A percentile compares a stretch with the other conserved stretches of the same genome.
These are phyloP conservation scores for Cecropterus lyciades DNA, from an alignment of 1,140 invertebrate species.

Conservation along the genomic window DNA sequence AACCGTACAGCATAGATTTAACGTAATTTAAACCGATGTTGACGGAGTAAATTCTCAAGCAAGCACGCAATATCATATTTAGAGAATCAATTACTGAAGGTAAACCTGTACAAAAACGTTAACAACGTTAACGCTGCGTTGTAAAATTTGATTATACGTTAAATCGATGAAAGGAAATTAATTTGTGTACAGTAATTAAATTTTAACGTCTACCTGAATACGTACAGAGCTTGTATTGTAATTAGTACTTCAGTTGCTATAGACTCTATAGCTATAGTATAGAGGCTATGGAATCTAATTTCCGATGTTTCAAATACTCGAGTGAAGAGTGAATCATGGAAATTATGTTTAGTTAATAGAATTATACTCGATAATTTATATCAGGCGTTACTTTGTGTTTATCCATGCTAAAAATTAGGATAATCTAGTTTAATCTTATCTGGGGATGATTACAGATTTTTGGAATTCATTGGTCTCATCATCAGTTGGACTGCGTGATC, in stretches of 20 bases:
- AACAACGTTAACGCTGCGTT: conserved; percentile 12
- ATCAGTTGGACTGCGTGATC: too few relatives aligned
- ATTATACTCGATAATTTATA: too few relatives aligned
- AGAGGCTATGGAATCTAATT: neutral
- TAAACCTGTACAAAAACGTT: conserved; percentile 32
- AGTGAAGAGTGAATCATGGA: too few relatives aligned
- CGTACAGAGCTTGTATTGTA: neutral
- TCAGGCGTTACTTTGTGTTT: too few relatives aligned
- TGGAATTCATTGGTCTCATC: too few relatives aligned
- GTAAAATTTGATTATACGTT: conserved; percentile 25
- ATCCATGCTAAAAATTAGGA: too few relatives aligned
- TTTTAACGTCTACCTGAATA: conserved; percentile 20
- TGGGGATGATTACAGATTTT: too few relatives aligned
- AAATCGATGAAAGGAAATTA: conserved; percentile 23
- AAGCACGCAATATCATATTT: conserved; percentile 64
- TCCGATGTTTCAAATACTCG: too few relatives aligned
- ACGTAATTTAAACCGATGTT: conserved; percentile 41
- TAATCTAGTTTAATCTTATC: too few relatives aligned
- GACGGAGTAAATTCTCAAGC: conserved; percentile 44
- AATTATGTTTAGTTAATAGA: too few relatives aligned
- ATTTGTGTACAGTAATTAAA: conserved; percentile 34
- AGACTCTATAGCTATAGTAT: too few relatives aligned
- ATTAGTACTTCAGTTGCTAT: neutral
- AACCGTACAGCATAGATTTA: conserved; percentile 35
- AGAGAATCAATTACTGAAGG: conserved; percentile 55